Percentiles rank a stretch among this genome's conserved stretches.
Evolutionary conservation across 2,113 vertebrate species (phyloP).

Genomic region (Upupa epops): DNA sequence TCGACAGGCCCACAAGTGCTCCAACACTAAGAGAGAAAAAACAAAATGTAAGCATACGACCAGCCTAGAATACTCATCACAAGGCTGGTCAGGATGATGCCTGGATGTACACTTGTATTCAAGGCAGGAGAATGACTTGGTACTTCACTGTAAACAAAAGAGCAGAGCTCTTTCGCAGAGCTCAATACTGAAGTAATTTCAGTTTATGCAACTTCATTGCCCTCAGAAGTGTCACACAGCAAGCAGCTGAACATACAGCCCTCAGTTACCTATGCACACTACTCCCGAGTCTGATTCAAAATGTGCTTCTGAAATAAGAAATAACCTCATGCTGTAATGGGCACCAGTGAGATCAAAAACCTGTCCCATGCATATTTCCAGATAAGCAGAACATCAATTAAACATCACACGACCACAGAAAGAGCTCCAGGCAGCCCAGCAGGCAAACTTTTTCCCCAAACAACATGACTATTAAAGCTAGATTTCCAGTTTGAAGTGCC

Average conservation of each 20-base stretch:
- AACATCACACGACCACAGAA: not conserved
- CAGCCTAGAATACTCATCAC: not conserved
- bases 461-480: not conserved
- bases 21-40: slow-evolving; percentile 80
- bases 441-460: not conserved
- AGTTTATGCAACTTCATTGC: not conserved
- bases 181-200: not conserved
- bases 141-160: not conserved
- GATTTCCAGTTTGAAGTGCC: not conserved
- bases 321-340: not conserved
- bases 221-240: not conserved
- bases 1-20: slow-evolving; percentile 88
- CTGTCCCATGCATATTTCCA: not conserved
- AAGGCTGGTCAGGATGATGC: not conserved
- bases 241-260: not conserved
- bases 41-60: not conserved
- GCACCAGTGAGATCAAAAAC: not conserved
- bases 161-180: too few species aligned
- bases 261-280: not conserved
- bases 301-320: not conserved
- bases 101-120: not conserved
- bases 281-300: not conserved
- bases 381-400: not conserved
- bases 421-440: not conserved
- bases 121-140: not conserved